A percentile compares a stretch with the other conserved stretches of the same genome.
Conservation (phyloP, 1,140 invertebrate species). For the Papilio helenus region DNA sequence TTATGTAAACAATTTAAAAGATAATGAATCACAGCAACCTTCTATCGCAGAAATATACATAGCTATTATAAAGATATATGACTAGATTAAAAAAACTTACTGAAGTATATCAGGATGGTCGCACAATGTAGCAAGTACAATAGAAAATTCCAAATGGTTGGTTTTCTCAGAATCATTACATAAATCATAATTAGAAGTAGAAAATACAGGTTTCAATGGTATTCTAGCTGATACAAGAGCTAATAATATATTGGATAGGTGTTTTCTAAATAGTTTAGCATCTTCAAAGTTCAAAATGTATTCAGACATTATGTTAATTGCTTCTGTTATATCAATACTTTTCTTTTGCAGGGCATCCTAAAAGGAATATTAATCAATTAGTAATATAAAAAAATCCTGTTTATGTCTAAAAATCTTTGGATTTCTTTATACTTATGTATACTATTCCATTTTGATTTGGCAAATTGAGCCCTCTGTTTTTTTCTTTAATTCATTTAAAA, state of each 20-base stretch:
- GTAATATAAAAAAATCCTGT: background rate
- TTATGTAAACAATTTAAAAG: too few species aligned
- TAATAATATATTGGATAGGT: conserved; percentile 67
- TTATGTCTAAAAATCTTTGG: too few species aligned
- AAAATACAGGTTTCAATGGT: conserved; percentile 68
- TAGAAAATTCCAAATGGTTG: conserved; percentile 68
- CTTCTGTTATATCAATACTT: conserved; percentile 50
- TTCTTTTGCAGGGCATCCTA: conserved; percentile 53
- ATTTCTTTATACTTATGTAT: too few species aligned
- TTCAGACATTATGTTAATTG: conserved; percentile 62
- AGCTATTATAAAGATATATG: background rate
- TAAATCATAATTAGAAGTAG: conserved; percentile 55
- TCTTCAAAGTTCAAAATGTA: conserved; percentile 67
- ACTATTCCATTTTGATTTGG: too few species aligned
- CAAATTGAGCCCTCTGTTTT: too few species aligned
- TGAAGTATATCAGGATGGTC: conserved; percentile 82
- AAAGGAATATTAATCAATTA: conserved; percentile 44
- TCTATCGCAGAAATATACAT: too few species aligned
- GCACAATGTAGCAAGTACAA: conserved; percentile 61
- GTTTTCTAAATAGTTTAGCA: conserved; percentile 67
- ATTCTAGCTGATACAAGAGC: conserved; percentile 69
- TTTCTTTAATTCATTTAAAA: too few species aligned
- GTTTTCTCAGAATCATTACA: conserved; percentile 70
- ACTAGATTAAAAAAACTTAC: conserved; percentile 67
- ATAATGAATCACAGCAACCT: too few species aligned